phyloP scores from a whole-genome alignment of 2,888 invertebrate genomes.

The Xestobium rufovillosum region DNA sequence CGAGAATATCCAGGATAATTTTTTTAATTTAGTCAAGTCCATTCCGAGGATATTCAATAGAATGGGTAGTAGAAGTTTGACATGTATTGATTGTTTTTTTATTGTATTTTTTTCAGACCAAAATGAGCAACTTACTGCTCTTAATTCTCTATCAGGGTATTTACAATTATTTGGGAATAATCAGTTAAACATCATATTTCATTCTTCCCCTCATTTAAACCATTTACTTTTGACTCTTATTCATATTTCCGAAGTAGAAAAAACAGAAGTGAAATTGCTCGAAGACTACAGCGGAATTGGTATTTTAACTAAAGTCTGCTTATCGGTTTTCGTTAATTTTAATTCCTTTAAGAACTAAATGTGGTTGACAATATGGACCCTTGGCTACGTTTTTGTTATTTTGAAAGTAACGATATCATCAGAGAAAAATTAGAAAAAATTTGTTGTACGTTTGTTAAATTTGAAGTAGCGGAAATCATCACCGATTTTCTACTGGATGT shows the following conservation, averaged over 20 bases:
- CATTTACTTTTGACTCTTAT: constrained; percentile 51
- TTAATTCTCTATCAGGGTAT: constrained; percentile 63
- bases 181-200: constrained; percentile 51
- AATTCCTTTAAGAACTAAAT: not conserved
- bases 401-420: constrained; percentile 44
- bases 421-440: constrained; percentile 48
- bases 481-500: constrained; percentile 56
- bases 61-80: constrained; percentile 41
- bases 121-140: constrained; percentile 51
- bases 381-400: constrained; percentile 61
- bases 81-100: constrained; percentile 1
- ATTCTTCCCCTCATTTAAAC: constrained; percentile 48
- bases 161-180: constrained; percentile 51
- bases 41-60: constrained; percentile 62
- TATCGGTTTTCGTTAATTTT: constrained; percentile 10
- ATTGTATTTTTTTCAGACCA: constrained; percentile 45
- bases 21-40: constrained; percentile 50
- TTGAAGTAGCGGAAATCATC: constrained; percentile 50
- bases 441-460: constrained; percentile 49
- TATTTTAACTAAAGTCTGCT: constrained; percentile 20
- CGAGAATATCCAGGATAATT: constrained; percentile 54
- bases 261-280: constrained; percentile 44
- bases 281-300: constrained; percentile 46
- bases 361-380: not conserved
- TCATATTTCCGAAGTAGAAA: constrained; percentile 48